Percentiles rank a stretch among this genome's conserved stretches.
phyloP scores from a whole-genome alignment of 1,140 invertebrate species.

The Augochlora pura region DNA sequence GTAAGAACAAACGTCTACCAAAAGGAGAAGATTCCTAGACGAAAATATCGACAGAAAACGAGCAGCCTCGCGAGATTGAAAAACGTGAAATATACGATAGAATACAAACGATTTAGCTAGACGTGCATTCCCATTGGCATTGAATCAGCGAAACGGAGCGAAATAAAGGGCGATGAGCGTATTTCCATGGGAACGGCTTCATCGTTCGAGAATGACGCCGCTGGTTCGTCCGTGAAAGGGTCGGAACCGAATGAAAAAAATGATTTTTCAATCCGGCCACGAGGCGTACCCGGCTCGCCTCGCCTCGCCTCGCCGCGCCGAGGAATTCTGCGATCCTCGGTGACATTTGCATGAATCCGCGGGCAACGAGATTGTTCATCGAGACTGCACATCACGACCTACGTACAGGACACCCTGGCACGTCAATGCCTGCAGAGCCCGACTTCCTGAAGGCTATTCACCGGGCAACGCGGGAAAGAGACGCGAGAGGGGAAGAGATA shows the following conservation, averaged over 20 bases:
- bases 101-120: too few relatives aligned
- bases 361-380: slow-evolving; percentile 39
- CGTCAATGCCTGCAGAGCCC: slow-evolving; percentile 49
- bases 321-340: slow-evolving; percentile 34
- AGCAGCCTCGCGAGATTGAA: too few relatives aligned
- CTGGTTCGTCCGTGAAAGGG: not conserved
- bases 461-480: not conserved
- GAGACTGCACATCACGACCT: slow-evolving; percentile 57
- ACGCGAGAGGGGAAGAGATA: not conserved
- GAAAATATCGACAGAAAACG: too few relatives aligned
- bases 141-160: not conserved
- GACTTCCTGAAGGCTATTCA: slow-evolving; percentile 42
- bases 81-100: too few relatives aligned
- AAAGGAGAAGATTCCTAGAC: too few relatives aligned
- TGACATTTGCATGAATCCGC: slow-evolving; percentile 46
- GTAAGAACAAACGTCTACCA: too few relatives aligned
- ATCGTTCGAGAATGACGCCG: not conserved
- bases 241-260: not conserved
- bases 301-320: too few relatives aligned
- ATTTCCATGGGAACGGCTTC: slow-evolving; percentile 6
- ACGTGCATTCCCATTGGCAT: too few relatives aligned
- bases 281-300: not conserved
- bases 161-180: not conserved
- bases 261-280: not conserved
- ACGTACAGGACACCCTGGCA: slow-evolving; percentile 55